Base-by-base conservation (phyloP, 1,140 invertebrate species). In the Eupeodes corollae region DNA sequence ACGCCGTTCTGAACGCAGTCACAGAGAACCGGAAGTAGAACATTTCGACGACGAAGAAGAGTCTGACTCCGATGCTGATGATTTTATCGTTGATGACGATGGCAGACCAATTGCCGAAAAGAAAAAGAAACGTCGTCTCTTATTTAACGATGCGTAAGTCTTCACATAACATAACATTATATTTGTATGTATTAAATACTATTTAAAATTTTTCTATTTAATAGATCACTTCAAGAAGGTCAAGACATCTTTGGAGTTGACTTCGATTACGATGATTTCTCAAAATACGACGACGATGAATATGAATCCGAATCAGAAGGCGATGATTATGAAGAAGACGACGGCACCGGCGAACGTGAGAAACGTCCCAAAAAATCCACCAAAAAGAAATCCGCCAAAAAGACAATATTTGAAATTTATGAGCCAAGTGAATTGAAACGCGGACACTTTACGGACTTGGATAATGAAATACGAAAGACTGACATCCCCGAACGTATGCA, bases 221-320 rank as follows among this genome's bases (percentile, higher is more conserved):
- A 35, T 63, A 88, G 87, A 6, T 88, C 90, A 1, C 71, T 98
- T 21, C 94, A 98, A 79, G 92, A 98, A 72, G 96, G 96, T 44
- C 93, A 98, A 70, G 96, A 99, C 63, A 97, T 98, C 54, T 99
- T 99, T 71, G 97, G 96, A 47, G 93, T 98, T 16, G 91, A 98
- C 67, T 98, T 98, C 74, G 94, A 99, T 70, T 97, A 88, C 69
- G 90, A 94, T 52, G 93, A 97, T 56, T 93, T 97, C 73, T 82
- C 84, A 30, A 86, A 89, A 62, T 90, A 88, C 70, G 89, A 82
- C 15, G 87, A 90, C 8, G 87, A 89, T 47, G 83, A 87, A 51
- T 87, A 90, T 60, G 88, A 92, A 50, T 87, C 88, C 41, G 84
- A 86, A 38, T 80, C 82, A 14, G 82, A 83, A 12, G 79, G 82